Conservation (phyloP, 1,140 invertebrate species). For the Pemphigus obesinymphae region DNA sequence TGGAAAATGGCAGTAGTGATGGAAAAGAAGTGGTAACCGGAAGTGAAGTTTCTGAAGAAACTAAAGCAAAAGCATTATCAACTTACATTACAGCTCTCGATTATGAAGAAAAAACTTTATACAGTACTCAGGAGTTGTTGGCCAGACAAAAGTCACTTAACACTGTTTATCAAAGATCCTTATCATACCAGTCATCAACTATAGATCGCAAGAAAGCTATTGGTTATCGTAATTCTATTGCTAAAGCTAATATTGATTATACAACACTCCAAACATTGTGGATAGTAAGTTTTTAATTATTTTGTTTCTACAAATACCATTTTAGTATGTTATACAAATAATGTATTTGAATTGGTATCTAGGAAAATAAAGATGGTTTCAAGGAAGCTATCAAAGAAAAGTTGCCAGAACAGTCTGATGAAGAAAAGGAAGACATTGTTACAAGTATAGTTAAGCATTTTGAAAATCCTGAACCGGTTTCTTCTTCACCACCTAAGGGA, state of each 20-base stretch:
- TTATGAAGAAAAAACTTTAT: not conserved
- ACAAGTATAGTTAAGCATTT: constrained; percentile 40
- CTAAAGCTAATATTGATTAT: constrained; percentile 42
- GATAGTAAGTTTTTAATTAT: constrained; percentile 20
- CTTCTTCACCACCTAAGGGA: not conserved
- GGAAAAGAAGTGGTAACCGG: constrained; percentile 39
- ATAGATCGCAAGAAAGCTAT: constrained; percentile 38
- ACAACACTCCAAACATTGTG: constrained; percentile 35
- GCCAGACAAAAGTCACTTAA: constrained; percentile 23
- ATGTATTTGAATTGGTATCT: not conserved
- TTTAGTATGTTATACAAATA: not conserved
- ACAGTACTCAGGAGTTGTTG: constrained; percentile 24
- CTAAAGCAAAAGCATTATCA: constrained; percentile 15
- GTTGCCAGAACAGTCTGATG: constrained; percentile 28
- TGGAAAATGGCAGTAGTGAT: constrained; percentile 52
- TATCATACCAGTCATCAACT: not conserved
- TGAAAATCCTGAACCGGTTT: constrained; percentile 35
- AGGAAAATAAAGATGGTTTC: constrained; percentile 36
- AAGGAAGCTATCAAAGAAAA: constrained; percentile 40
- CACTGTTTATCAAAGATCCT: constrained; percentile 1
- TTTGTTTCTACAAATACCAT: not conserved
- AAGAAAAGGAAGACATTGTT: constrained; percentile 31
- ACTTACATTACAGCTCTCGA: constrained; percentile 14
- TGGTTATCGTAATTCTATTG: constrained; percentile 40
- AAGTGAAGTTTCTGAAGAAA: constrained; percentile 43